Evolutionary conservation across 2,888 invertebrate genomes (phyloP), one percentile per base, ranked within the genome.

Genomic region (Sylvicola fuscatus): DNA sequence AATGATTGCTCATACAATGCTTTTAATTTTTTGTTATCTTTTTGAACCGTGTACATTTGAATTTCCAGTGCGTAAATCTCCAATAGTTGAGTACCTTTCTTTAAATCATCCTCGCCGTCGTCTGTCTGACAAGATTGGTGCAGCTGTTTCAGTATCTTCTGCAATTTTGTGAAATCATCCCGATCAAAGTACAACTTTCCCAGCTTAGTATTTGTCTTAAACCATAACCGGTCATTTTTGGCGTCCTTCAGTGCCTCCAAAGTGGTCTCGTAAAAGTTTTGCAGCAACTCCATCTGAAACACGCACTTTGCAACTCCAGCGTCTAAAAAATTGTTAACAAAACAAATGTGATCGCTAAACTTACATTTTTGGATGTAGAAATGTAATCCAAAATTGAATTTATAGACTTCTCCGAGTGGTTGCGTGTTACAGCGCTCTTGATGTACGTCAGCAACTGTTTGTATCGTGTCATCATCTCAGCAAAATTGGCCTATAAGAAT

Each of bases 11-110:
- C 97, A 52, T 99, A 99, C 11, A 98, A 63, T 2, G 87, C 82
- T 62, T 90, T 90, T 27, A 95, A 59, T 57, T 95, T 92, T 58
- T 98, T 98, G 56, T 98, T 98, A 56, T 98, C 98, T 56, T 98
- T 98, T 65, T 97, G 97, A 39, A 90, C 92, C 0, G 98, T 98
- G 57, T 98, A 95, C 97, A 98, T 98, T 64, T 98, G 98, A 49
- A 98, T 98, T 67, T 98, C 97, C 42, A 98, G 61, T 1, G 98
- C 97, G 56, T 98, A 98, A 41, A 98, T 97, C 63, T 98, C 98
- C 37, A 98, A 64, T 30, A 98, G 63, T 52, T 98, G 98, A 0
- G 97, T 99, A 39, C 92, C 95, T 57, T 95, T 95, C 57, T 93
- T 93, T 41, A 95, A 61, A 57, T 97, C 95, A 61, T 95, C 93